phyloP scores from a whole-genome alignment of 2,888 invertebrate genomes.

The Anagyrus pseudococci region DNA sequence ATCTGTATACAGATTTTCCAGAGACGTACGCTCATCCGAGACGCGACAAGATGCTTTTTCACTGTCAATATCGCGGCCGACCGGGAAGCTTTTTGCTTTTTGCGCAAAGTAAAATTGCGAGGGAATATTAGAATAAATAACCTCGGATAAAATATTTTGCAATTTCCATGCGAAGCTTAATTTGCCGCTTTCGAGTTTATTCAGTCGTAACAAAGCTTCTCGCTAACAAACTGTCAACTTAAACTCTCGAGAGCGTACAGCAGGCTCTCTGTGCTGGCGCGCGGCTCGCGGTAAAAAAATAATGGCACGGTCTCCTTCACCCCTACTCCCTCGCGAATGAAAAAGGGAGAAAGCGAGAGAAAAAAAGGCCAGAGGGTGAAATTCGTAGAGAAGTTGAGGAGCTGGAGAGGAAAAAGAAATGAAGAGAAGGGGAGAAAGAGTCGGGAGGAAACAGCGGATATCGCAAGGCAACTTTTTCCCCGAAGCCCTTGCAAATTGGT shows the following conservation, averaged over 20 bases:
- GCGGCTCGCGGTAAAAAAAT: conserved; percentile 20
- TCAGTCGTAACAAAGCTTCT: conserved; percentile 4
- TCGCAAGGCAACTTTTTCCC: conserved; percentile 34
- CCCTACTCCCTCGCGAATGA: conserved; percentile 1
- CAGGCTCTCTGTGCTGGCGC: not conserved
- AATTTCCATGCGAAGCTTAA: too few species aligned
- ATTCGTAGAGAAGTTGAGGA: not conserved
- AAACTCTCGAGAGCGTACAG: too few species aligned
- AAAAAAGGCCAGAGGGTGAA: not conserved
- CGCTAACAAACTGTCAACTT: not conserved
- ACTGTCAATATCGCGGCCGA: too few species aligned
- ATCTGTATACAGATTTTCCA: too few species aligned
- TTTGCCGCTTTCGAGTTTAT: conserved; percentile 9
- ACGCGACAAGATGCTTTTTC: too few species aligned
- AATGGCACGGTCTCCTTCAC: too few species aligned
- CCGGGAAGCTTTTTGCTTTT: too few species aligned
- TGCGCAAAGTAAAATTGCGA: too few species aligned
- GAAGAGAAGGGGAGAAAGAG: not conserved
- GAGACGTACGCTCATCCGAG: too few species aligned
- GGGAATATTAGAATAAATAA: too few species aligned
- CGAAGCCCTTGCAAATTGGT: conserved; percentile 38
- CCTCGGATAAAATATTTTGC: too few species aligned
- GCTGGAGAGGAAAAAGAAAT: conserved; percentile 1
- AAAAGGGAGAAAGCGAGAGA: not conserved
- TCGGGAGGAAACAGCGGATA: conserved; percentile 5